Evolutionary conservation across 2,888 invertebrate genomes (phyloP), one percentile per base, ranked within the genome.

Genomic region (Eupithecia subumbrata): DNA sequence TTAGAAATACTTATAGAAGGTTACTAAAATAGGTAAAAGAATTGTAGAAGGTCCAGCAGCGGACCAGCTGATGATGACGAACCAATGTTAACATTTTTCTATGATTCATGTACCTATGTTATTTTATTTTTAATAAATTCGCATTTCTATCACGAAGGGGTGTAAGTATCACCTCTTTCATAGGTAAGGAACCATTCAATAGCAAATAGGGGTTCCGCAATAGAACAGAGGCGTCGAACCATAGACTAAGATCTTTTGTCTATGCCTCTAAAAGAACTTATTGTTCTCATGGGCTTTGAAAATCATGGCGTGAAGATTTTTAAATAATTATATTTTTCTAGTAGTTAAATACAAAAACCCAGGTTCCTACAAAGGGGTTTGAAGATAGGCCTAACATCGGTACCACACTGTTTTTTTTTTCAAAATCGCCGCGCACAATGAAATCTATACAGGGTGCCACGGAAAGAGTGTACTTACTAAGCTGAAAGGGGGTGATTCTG

Each of bases 241-340:
- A 80, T 80, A 81, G 78, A 79, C 77, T 76, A 67, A 71, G 45
- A 60, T 64, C 79, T 77, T 76, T 81, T 81, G 82, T 82, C 79
- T 82, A 80, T 81, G 78, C 68, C 73, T 69, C 63, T 72, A 70
- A 75, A 25, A 75, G 63, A 69, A 71, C 64, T 68, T 45, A 71
- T 77, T 73, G 75, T 75, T 75, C 52, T 68, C n/a, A 73, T 66
- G 43, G 22, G 66, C 70, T 77, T 74, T 77, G 66, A 71, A 72
- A 72, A 69, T 73, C 48, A 22, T 40, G 25, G 14, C 60, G 25
- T 0, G 25, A 60, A 60, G 25, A 25, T 60, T 60, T 60, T 60
- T 25, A 25, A 60, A 25, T 60, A 22, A 12, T 11, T 18, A 11
- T 22, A 56, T 14, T 40, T 25, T 67, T 40, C 40, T 34, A 34